These are phyloP conservation scores for Papilio demoleus DNA, from an alignment of 2,888 invertebrate genomes.

Conservation along the genomic window DNA sequence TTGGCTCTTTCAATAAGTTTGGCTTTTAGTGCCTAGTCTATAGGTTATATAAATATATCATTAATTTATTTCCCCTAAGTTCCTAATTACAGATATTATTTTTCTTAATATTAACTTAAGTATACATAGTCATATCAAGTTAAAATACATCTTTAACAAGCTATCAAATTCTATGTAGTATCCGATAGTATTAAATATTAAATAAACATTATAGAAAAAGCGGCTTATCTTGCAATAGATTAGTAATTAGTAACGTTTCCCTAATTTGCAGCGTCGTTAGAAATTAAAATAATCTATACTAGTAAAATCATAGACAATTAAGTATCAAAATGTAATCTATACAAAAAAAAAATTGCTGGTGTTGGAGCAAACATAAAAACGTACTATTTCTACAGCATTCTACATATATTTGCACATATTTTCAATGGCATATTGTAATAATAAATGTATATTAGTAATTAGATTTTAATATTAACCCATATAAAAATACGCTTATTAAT, in stretches of 20 bases:
- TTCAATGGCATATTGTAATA: slow-evolving; percentile 48
- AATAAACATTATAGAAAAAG: neutral
- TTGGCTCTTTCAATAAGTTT: neutral
- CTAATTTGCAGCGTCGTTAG: slow-evolving; percentile 16
- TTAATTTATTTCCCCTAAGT: slow-evolving; percentile 15
- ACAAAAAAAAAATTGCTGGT: slow-evolving; percentile 71
- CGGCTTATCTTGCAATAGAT: slow-evolving; percentile 20
- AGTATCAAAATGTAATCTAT: slow-evolving; percentile 54
- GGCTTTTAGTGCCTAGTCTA: slow-evolving; percentile 15
- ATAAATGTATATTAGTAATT: slow-evolving; percentile 47
- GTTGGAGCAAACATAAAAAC: slow-evolving; percentile 62
- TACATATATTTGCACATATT: slow-evolving; percentile 58
- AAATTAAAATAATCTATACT: slow-evolving; percentile 47
- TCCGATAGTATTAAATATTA: neutral
- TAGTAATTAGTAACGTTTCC: neutral
- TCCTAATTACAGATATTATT: slow-evolving; percentile 24
- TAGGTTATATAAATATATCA: slow-evolving; percentile 11
- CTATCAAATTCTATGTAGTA: neutral
- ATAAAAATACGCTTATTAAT: slow-evolving; percentile 84
- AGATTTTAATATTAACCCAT: slow-evolving; percentile 72
- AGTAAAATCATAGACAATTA: slow-evolving; percentile 43
- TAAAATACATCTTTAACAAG: neutral
- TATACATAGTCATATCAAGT: neutral
- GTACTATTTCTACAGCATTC: slow-evolving; percentile 31
- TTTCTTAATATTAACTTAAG: slow-evolving; percentile 4